Conservation (phyloP, 1,140 invertebrate genomes). For the Whitmania pigra region DNA sequence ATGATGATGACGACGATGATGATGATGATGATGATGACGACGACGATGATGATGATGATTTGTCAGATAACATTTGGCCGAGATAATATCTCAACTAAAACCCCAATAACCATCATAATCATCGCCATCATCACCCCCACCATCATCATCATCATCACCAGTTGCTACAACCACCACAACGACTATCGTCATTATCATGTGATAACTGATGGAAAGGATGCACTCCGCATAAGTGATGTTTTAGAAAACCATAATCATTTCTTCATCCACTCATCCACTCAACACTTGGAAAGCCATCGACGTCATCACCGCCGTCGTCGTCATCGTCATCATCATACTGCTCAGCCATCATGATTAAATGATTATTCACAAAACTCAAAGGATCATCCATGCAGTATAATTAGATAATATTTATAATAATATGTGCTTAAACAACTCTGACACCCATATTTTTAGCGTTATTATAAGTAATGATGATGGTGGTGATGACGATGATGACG, state of each 20-base stretch:
- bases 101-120: neutral
- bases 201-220: neutral
- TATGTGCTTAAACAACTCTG: no score
- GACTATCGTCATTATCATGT: neutral
- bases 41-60: constrained; percentile 1
- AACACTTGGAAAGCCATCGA: neutral
- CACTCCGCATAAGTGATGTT: neutral
- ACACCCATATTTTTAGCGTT: no score
- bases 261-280: neutral
- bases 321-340: no score
- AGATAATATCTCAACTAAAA: neutral
- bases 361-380: no score
- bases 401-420: no score
- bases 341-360: no score
- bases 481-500: no score
- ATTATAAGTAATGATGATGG: no score
- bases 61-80: neutral
- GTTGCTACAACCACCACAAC: no score
- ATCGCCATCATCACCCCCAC: neutral
- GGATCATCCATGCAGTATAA: no score
- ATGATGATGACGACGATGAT: constrained; percentile 5
- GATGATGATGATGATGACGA: neutral
- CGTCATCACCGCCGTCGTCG: no score
- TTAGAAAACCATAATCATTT: neutral
- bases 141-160: neutral